Base-by-base conservation (phyloP, 2,797 vertebrate species). In the Liparis tanakae region DNA sequence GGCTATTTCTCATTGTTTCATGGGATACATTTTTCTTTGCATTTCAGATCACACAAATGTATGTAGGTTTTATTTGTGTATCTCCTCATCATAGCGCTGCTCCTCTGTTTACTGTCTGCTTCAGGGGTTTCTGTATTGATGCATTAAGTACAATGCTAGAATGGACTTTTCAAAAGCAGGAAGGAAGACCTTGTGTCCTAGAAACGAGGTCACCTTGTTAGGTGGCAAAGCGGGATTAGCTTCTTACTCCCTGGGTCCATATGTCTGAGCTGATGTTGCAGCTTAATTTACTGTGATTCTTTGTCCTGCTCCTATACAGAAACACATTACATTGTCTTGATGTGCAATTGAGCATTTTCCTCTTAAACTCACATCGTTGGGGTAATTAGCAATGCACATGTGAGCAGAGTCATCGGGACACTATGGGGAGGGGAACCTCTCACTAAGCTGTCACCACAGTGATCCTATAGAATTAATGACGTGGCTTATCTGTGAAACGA, bases 171-270 rank as follows among this genome's bases (percentile, higher is more conserved):
- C 64, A 76, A 81, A 84, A 76, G 25, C 25, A 30, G 74, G 67
- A 75, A 88, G 68, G 53, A 44, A 87, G 82, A 85, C 76, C 78
- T 74, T 68, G 75, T 85, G 80, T 89, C 88, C 76, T 88, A 78
- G 86, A 91, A 92, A 91, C 74, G 86, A 92, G 93, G 93, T 91
- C 89, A 93, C 90, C 89, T 92, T 86, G 86, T 88, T 87, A 87
- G 89, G 80, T 86, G 80, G 78, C 63, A 66, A 78, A 87, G 85
- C 77, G 83, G 88, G 90, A 93, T 92, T 92, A 92, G 88, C 90
- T 85, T 89, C 90, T 93, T 92, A 91, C 86, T 89, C 76, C 89
- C 81, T 58, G 62, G 70, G 82, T 88, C 91, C 91, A 92, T 93
- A 92, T 92, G 92, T 91, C 91, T 91, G 84, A 80, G 79, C 87